Base-by-base conservation (phyloP, 2,888 invertebrate species). In the Pyralis farinalis region DNA sequence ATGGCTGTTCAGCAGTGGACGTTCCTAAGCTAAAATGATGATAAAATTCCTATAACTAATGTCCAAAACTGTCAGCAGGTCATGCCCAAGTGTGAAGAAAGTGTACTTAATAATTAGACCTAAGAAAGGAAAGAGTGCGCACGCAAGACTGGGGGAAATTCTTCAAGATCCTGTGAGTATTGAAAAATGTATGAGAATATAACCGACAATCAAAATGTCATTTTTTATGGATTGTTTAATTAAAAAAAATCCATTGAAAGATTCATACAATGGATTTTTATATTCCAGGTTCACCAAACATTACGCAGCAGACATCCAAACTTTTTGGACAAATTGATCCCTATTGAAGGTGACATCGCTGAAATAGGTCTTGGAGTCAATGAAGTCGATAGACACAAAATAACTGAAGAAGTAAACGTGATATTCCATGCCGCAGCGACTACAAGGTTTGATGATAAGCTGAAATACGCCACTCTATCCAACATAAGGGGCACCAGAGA, bases 401-500 rank as follows among this genome's bases (percentile, higher is more conserved):
- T 59, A 0, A 22, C 42, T 0, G 43, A 54, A n/a, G 44, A 60
- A 45, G 53, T 56, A 7, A 34, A 61, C 7, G 52, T 82, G 6
- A 68, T 85, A 33, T 72, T 75, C 49, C 84, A 88, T 49, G 59
- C 65, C 4, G 87, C 87, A 0, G 87, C 88, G 0, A 86, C 84
- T 0, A 74, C 82, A 43, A 92, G 94, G 59, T 98, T 98, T 63
- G 97, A 97, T 70, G 97, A 97, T 66, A 90, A 93, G 0, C 81
- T 98, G 25, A 94, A 94, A 61, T 91, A 91, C 38, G 96, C 98
- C 0, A 94, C 97, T 1, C 82, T 96, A 37, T 91, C 96, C 72
- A 98, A 98, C 73, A 94, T 97, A 0, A 90, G 96, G 27, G 98
- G 97, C 7, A 96, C 97, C 0, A 93, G 94, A 66, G 91, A 94